Base-by-base conservation (phyloP, 2,113 vertebrate genomes). In the Hydrochoerus hydrochaeris region DNA sequence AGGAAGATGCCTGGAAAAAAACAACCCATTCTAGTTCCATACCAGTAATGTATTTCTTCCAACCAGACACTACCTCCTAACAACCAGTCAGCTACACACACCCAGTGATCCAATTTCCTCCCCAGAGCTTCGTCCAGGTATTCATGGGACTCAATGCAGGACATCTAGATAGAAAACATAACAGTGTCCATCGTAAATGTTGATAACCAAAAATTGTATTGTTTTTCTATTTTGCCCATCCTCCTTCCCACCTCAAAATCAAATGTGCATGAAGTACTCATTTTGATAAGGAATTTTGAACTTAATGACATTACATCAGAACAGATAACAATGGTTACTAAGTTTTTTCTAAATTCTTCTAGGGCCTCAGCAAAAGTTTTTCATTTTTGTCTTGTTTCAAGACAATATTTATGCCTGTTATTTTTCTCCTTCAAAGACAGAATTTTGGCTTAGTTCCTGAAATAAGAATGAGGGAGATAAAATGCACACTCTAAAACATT, bases 371-470 rank as follows among this genome's bases (percentile, higher is more conserved):
- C 1, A 85, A 95, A 86, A 96, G 0, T 19, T 38, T 92, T 97
- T 80, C 3, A 52, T 88, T 80, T 80, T 19, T 85, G 1, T 60
- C 0, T 0, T n/a, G 10, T 89, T 92, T 52, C 35, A 60, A 82
- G 88, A 4, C 4, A 91, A 60, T 88, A 73, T 46, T 93, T 49
- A 35, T 89, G 41, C 0, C 26, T 77, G 28, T 86, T 69, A 38
- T 88, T 95, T 57, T 80, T 35, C 28, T 5, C 1, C 14, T 54
- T 17, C 92, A 2, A 22, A 80, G 44, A 46, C 73, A 49, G 14
- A 90, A 86, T 83, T 91, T 96, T 96, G 89, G 35, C 49, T 28
- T 24, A 54, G 44, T 93, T 96, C 32, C 57, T 97, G 4, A 75
- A 97, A 49, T 93, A 32, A 96, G 19, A 97, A 93, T 83, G n/a